Conservation (phyloP, 1,140 invertebrate species). For the Sitobion miscanthi region DNA sequence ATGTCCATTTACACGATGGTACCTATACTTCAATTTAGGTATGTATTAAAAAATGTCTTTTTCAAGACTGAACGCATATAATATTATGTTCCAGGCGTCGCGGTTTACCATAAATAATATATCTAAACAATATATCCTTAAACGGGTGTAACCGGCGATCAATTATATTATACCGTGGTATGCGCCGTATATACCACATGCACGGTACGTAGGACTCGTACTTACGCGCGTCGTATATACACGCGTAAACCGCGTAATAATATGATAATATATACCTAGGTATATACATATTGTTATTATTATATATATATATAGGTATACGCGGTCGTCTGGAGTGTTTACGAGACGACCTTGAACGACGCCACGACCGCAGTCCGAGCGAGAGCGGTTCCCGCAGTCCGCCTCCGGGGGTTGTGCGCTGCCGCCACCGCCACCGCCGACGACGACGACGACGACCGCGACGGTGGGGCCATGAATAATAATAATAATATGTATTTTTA, state of each 20-base stretch:
- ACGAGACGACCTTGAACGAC: slow-evolving; percentile 4
- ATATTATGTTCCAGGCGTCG: too few relatives aligned
- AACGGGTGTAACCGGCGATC: neutral
- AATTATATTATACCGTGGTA: neutral
- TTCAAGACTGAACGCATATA: too few relatives aligned
- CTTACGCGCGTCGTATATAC: neutral
- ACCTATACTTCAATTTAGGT: too few relatives aligned
- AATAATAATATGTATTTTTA: slow-evolving; percentile 1
- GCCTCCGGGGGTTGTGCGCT: neutral
- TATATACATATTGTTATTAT: neutral
- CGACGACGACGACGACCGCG: neutral
- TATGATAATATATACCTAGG: neutral
- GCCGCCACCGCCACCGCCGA: neutral
- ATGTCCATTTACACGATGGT: too few relatives aligned
- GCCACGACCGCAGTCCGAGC: slow-evolving; percentile 26
- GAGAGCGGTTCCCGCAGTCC: neutral
- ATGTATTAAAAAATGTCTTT: too few relatives aligned
- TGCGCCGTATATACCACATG: too few relatives aligned
- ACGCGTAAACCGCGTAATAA: neutral
- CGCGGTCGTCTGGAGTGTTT: neutral
- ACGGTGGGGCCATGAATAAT: neutral
- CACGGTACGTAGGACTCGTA: neutral
- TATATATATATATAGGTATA: neutral
- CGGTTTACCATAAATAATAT: neutral
- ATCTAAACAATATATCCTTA: neutral